These are phyloP conservation scores for Aegithalos caudatus DNA, from an alignment of 2,113 vertebrate genomes.

Conservation along the genomic window DNA sequence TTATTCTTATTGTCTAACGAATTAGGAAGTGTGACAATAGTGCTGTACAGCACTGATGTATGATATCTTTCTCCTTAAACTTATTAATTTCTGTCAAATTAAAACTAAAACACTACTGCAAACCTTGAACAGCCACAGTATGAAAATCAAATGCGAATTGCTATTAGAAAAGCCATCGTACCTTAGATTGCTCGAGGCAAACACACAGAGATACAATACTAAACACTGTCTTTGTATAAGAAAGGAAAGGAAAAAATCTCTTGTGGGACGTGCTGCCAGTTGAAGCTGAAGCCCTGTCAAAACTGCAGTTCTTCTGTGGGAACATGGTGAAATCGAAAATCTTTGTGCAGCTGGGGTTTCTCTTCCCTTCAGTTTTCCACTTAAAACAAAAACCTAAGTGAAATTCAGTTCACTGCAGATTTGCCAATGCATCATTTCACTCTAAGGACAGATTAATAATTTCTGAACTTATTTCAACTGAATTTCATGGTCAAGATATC, in stretches of 20 bases:
- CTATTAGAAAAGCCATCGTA: constrained; percentile 48
- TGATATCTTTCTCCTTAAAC: constrained; percentile 62
- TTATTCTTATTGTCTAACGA: constrained; percentile 74
- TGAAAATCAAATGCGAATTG: constrained; percentile 63
- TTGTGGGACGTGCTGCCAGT: constrained; percentile 62
- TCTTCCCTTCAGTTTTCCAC: constrained; percentile 34
- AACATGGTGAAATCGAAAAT: constrained; percentile 59
- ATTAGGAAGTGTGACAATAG: constrained; percentile 70
- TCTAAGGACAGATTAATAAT: constrained; percentile 66
- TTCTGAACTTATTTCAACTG: constrained; percentile 61
- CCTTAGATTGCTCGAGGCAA: constrained; percentile 61
- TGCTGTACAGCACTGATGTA: constrained; percentile 27
- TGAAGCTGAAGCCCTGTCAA: constrained; percentile 67
- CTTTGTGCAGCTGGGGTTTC: constrained; percentile 51
- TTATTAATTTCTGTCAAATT: constrained; percentile 77
- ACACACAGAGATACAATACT: constrained; percentile 59
- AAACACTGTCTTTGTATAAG: constrained; percentile 65
- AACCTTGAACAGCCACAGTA: constrained; percentile 50
- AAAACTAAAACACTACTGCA: constrained; percentile 54
- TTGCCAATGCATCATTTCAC: constrained; percentile 60
- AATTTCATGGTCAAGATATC: constrained; percentile 65
- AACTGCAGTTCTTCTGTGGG: constrained; percentile 66
- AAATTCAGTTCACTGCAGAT: constrained; percentile 47
- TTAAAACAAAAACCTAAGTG: constrained; percentile 60
- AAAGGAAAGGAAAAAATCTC: constrained; percentile 56